Percentiles rank a stretch among this genome's conserved stretches.
Conservation (phyloP, 2,113 vertebrate genomes). For the Dolichallabes microphthalmus region DNA sequence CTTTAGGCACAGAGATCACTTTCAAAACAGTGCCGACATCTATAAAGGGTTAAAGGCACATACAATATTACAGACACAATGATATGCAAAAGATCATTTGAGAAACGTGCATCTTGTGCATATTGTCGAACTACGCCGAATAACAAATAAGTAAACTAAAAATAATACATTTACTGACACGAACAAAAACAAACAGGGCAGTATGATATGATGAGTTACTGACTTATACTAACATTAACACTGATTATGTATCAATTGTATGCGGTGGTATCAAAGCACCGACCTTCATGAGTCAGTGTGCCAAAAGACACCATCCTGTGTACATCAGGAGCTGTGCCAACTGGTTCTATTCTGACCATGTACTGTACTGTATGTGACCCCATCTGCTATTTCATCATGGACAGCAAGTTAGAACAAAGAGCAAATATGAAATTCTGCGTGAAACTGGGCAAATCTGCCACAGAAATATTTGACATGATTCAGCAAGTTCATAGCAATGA, state of each 20-base stretch:
- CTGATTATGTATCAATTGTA: neutral
- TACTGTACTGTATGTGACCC: too few species aligned
- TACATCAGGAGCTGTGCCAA: too few species aligned
- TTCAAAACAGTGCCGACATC: constrained; percentile 90
- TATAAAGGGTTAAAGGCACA: constrained; percentile 57
- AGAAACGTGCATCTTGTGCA: neutral
- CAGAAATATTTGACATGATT: too few species aligned
- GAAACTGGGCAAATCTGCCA: too few species aligned
- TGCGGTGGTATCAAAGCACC: too few species aligned
- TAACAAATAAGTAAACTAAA: neutral
- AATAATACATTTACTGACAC: neutral
- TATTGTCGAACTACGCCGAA: neutral
- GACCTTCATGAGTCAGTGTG: too few species aligned
- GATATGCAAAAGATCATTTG: neutral
- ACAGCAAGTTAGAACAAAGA: too few species aligned
- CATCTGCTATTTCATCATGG: too few species aligned
- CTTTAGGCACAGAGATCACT: constrained; percentile 89
- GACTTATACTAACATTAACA: neutral
- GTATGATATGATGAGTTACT: neutral
- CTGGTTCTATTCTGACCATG: too few species aligned
- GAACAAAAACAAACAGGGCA: neutral
- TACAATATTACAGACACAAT: neutral
- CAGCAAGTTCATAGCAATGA: too few species aligned
- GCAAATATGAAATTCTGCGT: too few species aligned
- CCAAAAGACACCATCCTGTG: too few species aligned